Base-by-base conservation (phyloP, 2,113 vertebrate genomes). In the Hippocampus mohnikei region DNA sequence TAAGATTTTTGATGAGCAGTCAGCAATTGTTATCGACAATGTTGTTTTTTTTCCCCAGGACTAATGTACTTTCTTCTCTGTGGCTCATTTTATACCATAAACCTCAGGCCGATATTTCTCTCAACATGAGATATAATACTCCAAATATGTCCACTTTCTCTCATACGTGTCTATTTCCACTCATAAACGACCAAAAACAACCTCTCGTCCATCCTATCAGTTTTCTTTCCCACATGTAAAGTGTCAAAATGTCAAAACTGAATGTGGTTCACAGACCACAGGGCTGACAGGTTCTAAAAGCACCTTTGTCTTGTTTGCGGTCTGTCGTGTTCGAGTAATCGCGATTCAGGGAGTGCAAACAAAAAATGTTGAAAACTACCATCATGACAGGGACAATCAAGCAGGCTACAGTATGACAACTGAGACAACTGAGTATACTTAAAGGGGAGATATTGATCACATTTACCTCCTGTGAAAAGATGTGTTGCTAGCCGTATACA, bases 21-120 rank as follows among this genome's bases (percentile, higher is more conserved):
- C 58, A 33, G 58, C 27, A 60, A 60, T 33, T 33, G 13, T 8
- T 59, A 29, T 27, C 15, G 29, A 18, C 55, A 56, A 25, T 10
- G 11, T 25, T 27, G n/a, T 58, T 58, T 58, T 58, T 12, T 13
- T 13, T 58, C 15, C 18, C 58, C 15, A 13, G 15, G 27, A 60
- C 33, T 60, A 18, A 60, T 60, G 58, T 18, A 33, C 16, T 60
- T 60, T 60, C 27, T 60, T 60, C 58, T 60, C 16, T 60, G 58
- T 60, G 58, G 58, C 58, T 60, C 27, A 60, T 59, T 59, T 59
- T 29, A 59, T 59, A 59, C 12, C 25, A 50, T 18, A 60, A 60
- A 60, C 58, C 27, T 20, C 58, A 60, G 15, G 6, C 58, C 1
- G 16, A 60, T 60, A 60, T 60, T 60, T 29, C 27, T 60, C 13